Evolutionary conservation across 2,113 vertebrate species (phyloP).

Genomic region (Gopherus evgoodei): DNA sequence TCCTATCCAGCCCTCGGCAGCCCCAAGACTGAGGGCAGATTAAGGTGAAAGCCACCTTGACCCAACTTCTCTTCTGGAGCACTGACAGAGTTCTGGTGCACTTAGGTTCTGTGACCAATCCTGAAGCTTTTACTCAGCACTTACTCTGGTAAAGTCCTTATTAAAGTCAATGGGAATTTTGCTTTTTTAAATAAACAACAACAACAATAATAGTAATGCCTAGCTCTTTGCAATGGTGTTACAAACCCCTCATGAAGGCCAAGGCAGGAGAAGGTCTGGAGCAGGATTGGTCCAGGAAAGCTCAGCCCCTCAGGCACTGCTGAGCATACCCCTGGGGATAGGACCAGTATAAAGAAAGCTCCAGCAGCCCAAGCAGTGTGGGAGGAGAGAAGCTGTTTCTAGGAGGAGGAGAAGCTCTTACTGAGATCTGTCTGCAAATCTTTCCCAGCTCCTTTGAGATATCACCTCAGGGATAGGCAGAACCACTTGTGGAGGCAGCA

Average conservation of each 20-base stretch:
- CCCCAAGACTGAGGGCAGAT: fast-evolving
- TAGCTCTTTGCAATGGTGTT: not conserved
- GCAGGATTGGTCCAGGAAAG: not conserved
- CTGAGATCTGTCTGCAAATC: not conserved
- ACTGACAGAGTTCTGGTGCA: not conserved
- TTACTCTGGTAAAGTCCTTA: not conserved
- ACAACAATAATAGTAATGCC: not conserved
- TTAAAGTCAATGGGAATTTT: not conserved
- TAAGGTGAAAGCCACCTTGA: not conserved
- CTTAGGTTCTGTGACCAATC: not conserved
- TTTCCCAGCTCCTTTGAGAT: not conserved
- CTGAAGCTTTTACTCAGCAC: not conserved
- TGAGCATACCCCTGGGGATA: too few species aligned
- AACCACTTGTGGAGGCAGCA: not conserved
- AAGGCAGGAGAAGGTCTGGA: not conserved
- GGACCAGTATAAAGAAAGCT: not conserved
- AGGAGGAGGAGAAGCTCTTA: not conserved
- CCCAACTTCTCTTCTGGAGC: not conserved
- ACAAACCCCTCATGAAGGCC: not conserved
- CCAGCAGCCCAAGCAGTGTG: not conserved
- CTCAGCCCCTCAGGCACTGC: not conserved
- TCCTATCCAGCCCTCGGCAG: not conserved
- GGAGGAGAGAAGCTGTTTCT: too few species aligned
- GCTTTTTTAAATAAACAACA: not conserved
- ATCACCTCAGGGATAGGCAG: not conserved